Percentiles rank a stretch among this genome's conserved stretches.
phyloP scores from a whole-genome alignment of 2,113 vertebrate species.

The Cyprinodon tularosa region DNA sequence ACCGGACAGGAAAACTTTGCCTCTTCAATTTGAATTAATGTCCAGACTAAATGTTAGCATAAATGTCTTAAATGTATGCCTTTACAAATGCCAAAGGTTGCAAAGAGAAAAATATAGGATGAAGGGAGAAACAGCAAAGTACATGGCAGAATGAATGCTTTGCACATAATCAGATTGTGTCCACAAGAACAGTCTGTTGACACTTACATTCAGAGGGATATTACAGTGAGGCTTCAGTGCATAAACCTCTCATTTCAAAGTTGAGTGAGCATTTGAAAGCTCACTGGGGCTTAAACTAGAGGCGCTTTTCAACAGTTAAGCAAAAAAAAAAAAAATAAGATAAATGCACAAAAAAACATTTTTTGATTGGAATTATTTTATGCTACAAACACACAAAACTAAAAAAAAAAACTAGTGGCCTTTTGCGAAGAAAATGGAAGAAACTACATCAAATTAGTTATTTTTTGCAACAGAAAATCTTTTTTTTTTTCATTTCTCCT shows the following conservation, averaged over 20 bases:
- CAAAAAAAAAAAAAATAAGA: background rate
- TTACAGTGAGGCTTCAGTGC: constrained; percentile 1
- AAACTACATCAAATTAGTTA: background rate
- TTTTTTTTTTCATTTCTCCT: too few relatives aligned
- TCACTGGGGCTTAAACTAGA: constrained; percentile 14
- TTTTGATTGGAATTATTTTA: background rate
- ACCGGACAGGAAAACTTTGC: background rate
- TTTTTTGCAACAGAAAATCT: background rate
- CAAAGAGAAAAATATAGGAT: background rate
- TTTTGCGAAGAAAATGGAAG: background rate
- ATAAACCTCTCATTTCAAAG: constrained; percentile 18
- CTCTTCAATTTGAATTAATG: background rate
- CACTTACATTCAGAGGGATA: background rate
- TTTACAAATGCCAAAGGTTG: background rate
- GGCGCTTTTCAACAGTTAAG: background rate
- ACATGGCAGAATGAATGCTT: background rate
- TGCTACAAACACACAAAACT: too few relatives aligned
- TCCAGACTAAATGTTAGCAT: background rate
- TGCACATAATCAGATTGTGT: background rate
- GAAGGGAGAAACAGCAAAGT: background rate
- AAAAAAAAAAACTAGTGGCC: background rate
- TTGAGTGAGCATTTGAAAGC: constrained; percentile 6
- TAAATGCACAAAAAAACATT: background rate
- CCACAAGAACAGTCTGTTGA: background rate
- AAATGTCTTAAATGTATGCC: background rate